Evolutionary conservation across 92 coral and sea anemone species (phyloP).

Genomic region (Zoanthus gigantus): DNA sequence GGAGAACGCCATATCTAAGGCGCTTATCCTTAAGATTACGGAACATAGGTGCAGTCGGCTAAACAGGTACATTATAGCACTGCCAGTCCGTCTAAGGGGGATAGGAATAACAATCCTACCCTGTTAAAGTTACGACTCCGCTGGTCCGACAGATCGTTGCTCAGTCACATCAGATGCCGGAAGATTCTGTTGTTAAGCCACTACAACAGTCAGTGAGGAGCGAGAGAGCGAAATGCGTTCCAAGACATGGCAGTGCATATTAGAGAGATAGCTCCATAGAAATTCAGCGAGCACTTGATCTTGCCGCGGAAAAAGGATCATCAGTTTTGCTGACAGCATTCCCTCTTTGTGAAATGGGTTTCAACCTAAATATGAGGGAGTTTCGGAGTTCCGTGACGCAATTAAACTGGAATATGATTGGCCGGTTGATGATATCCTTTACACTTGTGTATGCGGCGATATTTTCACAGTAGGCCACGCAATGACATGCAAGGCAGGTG

Average conservation of each 20-base stretch:
- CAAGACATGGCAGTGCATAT: slow-evolving; percentile 31
- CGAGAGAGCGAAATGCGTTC: slow-evolving; percentile 41
- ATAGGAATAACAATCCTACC: slow-evolving; percentile 16
- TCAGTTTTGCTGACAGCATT: slow-evolving; percentile 58
- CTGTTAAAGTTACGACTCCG: neutral
- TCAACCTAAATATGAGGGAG: slow-evolving; percentile 42
- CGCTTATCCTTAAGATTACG: neutral
- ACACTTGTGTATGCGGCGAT: neutral
- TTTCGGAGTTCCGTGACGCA: slow-evolving; percentile 8
- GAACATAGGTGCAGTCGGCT: neutral
- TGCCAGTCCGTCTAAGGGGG: slow-evolving; percentile 43
- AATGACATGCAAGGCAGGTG: neutral
- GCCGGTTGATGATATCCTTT: slow-evolving; percentile 38
- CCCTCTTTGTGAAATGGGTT: slow-evolving; percentile 49
- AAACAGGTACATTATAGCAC: neutral
- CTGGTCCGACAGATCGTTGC: slow-evolving; percentile 47
- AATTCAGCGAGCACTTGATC: slow-evolving; percentile 43
- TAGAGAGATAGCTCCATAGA: slow-evolving; percentile 39
- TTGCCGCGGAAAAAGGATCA: neutral
- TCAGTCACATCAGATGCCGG: slow-evolving; percentile 50
- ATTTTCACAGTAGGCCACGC: too few species aligned
- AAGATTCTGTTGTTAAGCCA: slow-evolving; percentile 29
- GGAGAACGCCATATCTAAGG: slow-evolving; percentile 38
- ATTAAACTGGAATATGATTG: slow-evolving; percentile 32
- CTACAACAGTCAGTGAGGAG: slow-evolving; percentile 44